These are phyloP conservation scores for Lochmaea capreae DNA, from an alignment of 2,888 invertebrate species.

Conservation along the genomic window DNA sequence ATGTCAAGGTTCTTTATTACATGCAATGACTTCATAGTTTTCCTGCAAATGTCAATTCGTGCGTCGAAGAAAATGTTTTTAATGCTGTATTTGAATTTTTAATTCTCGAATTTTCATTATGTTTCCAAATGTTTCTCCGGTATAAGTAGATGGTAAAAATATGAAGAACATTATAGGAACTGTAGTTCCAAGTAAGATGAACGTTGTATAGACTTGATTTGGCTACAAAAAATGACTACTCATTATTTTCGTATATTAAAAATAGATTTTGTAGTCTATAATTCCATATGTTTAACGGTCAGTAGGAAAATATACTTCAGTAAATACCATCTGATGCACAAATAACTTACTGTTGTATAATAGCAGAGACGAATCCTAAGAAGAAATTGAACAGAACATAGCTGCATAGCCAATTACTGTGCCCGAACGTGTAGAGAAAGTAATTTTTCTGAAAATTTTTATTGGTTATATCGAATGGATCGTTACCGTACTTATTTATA, in stretches of 20 bases:
- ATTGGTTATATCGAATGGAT: background rate
- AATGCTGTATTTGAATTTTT: background rate
- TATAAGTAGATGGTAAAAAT: too few relatives aligned
- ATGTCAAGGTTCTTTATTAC: constrained; percentile 24
- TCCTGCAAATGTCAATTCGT: constrained; percentile 24
- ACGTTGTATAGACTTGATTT: too few relatives aligned
- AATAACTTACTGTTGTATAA: background rate
- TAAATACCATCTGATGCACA: too few relatives aligned
- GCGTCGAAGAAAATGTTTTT: background rate
- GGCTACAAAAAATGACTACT: too few relatives aligned
- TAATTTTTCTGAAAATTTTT: constrained; percentile 8
- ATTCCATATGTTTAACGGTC: too few relatives aligned
- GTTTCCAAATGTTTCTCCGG: too few relatives aligned
- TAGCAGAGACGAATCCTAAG: background rate
- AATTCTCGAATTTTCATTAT: too few relatives aligned
- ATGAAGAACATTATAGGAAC: too few relatives aligned
- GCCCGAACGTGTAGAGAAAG: constrained; percentile 2
- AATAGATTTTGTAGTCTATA: too few relatives aligned
- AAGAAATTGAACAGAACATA: background rate
- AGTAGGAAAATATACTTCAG: too few relatives aligned
- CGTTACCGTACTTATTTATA: background rate
- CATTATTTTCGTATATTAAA: too few relatives aligned
- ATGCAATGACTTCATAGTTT: constrained; percentile 19
- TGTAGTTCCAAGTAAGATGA: too few relatives aligned
- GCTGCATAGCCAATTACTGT: constrained; percentile 1